Evolutionary conservation across 2,113 vertebrate species (phyloP).

Genomic region (Hiodon tergisus): DNA sequence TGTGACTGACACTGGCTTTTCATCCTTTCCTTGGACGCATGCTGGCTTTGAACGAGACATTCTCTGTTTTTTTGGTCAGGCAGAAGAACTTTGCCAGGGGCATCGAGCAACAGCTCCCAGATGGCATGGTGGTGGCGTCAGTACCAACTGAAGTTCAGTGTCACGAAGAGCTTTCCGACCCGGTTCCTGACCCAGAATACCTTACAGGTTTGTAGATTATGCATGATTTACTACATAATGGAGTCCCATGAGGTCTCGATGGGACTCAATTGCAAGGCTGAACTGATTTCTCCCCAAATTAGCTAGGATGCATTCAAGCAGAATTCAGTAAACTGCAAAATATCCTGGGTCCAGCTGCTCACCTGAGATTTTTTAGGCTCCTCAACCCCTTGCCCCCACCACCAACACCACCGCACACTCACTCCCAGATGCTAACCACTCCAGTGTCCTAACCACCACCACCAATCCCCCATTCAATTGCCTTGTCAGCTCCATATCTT

Average conservation of each 20-base stretch:
- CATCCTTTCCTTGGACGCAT: not conserved
- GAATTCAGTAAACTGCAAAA: not conserved
- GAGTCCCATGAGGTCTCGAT: not conserved
- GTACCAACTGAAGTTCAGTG: constrained; percentile 91
- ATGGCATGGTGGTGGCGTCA: constrained; percentile 87
- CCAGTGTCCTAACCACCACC: not conserved
- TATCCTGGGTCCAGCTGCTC: not conserved
- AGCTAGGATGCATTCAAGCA: too few species aligned
- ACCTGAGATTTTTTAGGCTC: not conserved
- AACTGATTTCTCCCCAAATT: too few species aligned
- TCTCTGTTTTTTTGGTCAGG: constrained; percentile 50
- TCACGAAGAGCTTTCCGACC: constrained; percentile 87
- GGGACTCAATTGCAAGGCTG: not conserved
- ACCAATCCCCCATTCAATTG: not conserved
- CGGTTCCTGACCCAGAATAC: constrained; percentile 85
- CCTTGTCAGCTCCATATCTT: too few species aligned
- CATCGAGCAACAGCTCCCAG: constrained; percentile 91
- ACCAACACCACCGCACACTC: not conserved
- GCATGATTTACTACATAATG: not conserved
- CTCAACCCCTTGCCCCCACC: not conserved
- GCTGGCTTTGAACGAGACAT: not conserved
- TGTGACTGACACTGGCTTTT: not conserved
- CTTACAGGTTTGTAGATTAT: constrained; percentile 70
- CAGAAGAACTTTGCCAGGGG: constrained; percentile 97
- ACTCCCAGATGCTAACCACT: not conserved